Base-by-base conservation (phyloP, 2,113 vertebrate genomes). In the Colinus virginianus region DNA sequence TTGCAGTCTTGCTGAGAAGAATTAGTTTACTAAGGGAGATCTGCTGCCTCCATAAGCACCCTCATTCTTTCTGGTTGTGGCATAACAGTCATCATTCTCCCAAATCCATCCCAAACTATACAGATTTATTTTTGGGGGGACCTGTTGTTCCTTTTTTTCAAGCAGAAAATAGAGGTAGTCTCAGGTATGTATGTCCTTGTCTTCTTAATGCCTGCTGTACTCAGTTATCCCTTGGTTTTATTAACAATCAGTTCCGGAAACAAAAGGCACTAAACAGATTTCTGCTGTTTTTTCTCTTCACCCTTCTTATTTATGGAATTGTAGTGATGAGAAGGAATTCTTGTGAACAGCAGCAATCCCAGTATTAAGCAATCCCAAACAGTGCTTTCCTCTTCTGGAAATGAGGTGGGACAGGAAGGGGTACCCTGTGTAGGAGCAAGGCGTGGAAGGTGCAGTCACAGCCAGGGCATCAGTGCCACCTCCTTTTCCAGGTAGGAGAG, bases 151-250 rank as follows among this genome's bases (percentile, higher is more conserved):
- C 78, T 94, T 13, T 72, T 72, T 94, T 85, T 74, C 42, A 62
- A 75, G 53, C 48, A 43, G 75, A 69, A 89, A 32, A 8, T 46
- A 59, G 90, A 77, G 81, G 38, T 92, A 56, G 42, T 72, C 68
- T 78, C 59, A 77, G 67, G 88, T 82, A 56, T 82, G 69, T 25
- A 74, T 87, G 61, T 67, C 69, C 38, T 66, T 45, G 36, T 84
- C 59, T 34, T 78, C 30, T 67, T 93, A 81, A 78, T 86, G 59
- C 43, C 69, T 85, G 49, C 84, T 96, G 92, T 90, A 95, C 93
- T 63, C 92, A 96, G 84, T 96, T 96, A 95, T 87, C 42, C 49
- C 71, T 46, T 88, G 55, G 22, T 80, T 95, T 94, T 79, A 83
- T 94, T 95, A 92, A 84, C 81, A 68, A 16, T 72, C 70, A 62